These are phyloP conservation scores for Tolypeutes matacus DNA, from an alignment of 2,797 vertebrate species.

Conservation along the genomic window DNA sequence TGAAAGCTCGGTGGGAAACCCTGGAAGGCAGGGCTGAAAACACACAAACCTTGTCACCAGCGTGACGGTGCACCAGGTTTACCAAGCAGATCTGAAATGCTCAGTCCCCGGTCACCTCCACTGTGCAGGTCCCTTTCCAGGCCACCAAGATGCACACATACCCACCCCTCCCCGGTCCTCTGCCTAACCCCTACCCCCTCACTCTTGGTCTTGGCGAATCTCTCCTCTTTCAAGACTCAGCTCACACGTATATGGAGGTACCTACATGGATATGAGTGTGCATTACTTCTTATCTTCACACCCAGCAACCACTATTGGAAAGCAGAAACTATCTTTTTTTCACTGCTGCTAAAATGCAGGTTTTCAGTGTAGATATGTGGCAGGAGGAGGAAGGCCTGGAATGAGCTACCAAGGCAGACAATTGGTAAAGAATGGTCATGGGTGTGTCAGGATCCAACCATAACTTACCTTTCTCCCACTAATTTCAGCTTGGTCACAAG, in stretches of 20 bases:
- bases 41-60: no score
- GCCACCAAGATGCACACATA: no score
- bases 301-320: neutral
- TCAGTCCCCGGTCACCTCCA: no score
- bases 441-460: neutral
- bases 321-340: neutral
- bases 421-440: neutral
- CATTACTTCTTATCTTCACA: neutral
- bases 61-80: no score
- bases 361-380: neutral
- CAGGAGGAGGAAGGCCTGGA: neutral
- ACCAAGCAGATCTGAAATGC: no score
- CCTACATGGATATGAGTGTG: neutral
- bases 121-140: no score
- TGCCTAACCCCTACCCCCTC: neutral
- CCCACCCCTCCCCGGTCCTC: no score
- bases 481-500: neutral
- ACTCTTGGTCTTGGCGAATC: neutral
- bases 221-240: neutral
- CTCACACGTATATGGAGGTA: neutral
- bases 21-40: no score
- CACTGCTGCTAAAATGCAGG: neutral
- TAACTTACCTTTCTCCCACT: neutral
- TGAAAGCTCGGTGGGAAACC: no score
- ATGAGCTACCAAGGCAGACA: neutral